Evolutionary conservation across 2,888 invertebrate genomes (phyloP), one percentile per base, ranked within the genome.

Genomic region (Marronus borbonicus): DNA sequence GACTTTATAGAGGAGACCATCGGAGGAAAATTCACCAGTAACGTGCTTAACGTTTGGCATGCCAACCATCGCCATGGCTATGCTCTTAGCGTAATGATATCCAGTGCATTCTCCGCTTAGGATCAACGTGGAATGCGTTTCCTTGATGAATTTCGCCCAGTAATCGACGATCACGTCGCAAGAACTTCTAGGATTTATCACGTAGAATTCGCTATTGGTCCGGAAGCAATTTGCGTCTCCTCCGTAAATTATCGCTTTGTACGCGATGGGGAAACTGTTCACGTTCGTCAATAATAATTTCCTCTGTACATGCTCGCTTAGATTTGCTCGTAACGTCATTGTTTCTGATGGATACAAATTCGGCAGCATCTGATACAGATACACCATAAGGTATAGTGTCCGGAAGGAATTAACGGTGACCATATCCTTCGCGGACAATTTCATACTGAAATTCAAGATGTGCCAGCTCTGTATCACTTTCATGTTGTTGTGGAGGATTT

Each of bases 31-130:
- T 7, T 17, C 55, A 17, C 17, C 39, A 4, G 62, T 36, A 3
- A 36, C 20, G n/a, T 55, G 70, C 0, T 17, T 12, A 8, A 66
- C 7, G 76, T 78, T 65, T 1, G 78, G 78, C 17, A n/a, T 24
- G 0, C 78, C 78, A 7, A 39, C 28, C 36, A 78, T 14, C 14
- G 24, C 70, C 1, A 76, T 24, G 0, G 52, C 76, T 5, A 49
- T 76, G 62, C 39, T 78, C 36, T 62, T 69, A 4, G 78, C 78
- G 50, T 70, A 78, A 44, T 70, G 68, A 64, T 70, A 78, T 0
- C 78, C 78, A 8, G 12, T 50, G 36, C 69, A 70, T 64, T 78
- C 78, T 10, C 78, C 78, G 24, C 76, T 70, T 20, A 78, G 49
- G 0, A 76, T 36, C 20, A 78, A 36, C 0, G 68, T 55, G 20